A percentile compares a stretch with the other conserved stretches of the same genome.
Conservation (phyloP, 2,113 vertebrate genomes). For the Sylvilagus bachmani region DNA sequence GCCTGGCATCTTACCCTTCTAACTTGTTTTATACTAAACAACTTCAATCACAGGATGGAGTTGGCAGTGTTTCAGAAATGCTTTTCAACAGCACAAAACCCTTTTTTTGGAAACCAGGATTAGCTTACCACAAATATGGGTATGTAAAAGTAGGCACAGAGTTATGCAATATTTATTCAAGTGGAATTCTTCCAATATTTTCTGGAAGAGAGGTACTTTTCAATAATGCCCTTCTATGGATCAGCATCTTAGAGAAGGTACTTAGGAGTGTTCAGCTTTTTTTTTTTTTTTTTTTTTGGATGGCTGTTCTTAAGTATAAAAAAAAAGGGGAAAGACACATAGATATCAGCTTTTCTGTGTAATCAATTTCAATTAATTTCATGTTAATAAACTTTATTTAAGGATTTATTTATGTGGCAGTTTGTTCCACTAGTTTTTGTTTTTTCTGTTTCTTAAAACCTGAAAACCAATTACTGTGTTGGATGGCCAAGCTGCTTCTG, state of each 20-base stretch:
- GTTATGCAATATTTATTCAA: constrained; percentile 83
- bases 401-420: not conserved
- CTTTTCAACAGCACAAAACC: constrained; percentile 82
- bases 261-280: constrained; percentile 24
- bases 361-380: not conserved
- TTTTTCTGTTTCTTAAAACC: constrained; percentile 17
- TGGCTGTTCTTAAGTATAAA: constrained; percentile 48
- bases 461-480: not conserved
- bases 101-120: constrained; percentile 86
- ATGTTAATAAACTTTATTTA: constrained; percentile 51
- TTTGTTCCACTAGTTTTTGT: not conserved
- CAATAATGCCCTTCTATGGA: constrained; percentile 69
- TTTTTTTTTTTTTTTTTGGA: not conserved
- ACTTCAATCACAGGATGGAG: constrained; percentile 81
- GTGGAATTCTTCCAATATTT: constrained; percentile 83
- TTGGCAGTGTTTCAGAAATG: constrained; percentile 86
- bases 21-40: constrained; percentile 78
- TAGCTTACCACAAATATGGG: constrained; percentile 85
- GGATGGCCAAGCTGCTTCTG: not conserved
- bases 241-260: constrained; percentile 51
- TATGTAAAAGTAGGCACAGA: constrained; percentile 82
- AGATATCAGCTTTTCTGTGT: constrained; percentile 53
- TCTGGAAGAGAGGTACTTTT: constrained; percentile 76
- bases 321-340: constrained; percentile 41
- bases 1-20: constrained; percentile 75